Evolutionary conservation across 2,113 vertebrate species (phyloP).

Genomic region (Dromas ardeola): DNA sequence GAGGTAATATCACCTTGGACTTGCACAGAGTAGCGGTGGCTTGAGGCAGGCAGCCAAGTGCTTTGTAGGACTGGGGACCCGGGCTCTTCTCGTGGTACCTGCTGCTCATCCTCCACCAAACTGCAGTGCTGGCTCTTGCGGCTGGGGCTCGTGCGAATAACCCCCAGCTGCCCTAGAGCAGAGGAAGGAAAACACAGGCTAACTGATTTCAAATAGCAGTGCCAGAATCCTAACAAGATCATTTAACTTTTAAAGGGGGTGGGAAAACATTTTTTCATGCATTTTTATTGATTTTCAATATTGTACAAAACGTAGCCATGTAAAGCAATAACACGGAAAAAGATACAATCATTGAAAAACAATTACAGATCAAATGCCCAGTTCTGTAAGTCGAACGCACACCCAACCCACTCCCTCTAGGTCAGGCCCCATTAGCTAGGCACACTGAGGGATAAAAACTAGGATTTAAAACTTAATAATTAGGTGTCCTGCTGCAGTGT

Average conservation of each 20-base stretch:
- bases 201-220: background rate
- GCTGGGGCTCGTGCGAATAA: accelerated
- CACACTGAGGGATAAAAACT: background rate
- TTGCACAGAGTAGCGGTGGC: accelerated
- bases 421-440: background rate
- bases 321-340: constrained; percentile 49
- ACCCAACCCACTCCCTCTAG: background rate
- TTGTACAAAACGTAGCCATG: constrained; percentile 26
- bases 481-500: background rate
- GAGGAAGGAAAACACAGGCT: background rate
- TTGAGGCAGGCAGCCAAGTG: accelerated
- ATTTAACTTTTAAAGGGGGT: constrained; percentile 34
- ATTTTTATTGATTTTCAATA: constrained; percentile 71
- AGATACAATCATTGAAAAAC: constrained; percentile 46
- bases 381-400: background rate
- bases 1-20: accelerated
- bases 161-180: background rate
- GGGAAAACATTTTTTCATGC: constrained; percentile 23
- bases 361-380: background rate
- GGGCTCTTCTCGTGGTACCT: background rate
- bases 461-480: background rate
- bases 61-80: accelerated
- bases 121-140: accelerated
- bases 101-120: accelerated
- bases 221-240: constrained; percentile 35